These are phyloP conservation scores for Noctua comes DNA, from an alignment of 2,888 invertebrate species.

Conservation along the genomic window DNA sequence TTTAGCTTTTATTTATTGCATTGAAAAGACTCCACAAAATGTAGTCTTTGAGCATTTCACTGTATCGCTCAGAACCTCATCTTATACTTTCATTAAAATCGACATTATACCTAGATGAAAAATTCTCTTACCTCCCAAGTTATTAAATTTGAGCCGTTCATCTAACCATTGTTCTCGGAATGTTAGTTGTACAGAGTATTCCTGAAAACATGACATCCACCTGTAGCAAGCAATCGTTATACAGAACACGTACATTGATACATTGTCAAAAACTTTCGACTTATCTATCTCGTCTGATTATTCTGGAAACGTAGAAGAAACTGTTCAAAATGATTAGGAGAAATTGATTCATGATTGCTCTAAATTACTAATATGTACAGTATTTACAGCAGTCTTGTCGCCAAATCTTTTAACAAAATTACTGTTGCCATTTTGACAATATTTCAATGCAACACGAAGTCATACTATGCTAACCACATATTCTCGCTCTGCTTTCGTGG, in stretches of 20 bases:
- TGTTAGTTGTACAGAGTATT: slow-evolving; percentile 99
- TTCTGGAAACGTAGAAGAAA: neutral
- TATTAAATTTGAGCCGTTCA: slow-evolving; percentile 96
- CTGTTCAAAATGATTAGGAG: neutral
- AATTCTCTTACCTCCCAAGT: slow-evolving; percentile 93
- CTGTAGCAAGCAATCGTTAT: slow-evolving; percentile 44
- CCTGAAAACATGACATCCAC: slow-evolving; percentile 91
- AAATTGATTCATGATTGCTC: neutral
- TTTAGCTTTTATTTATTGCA: slow-evolving; percentile 6
- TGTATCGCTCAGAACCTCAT: neutral
- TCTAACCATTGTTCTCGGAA: slow-evolving; percentile 99
- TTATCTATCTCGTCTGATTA: neutral
- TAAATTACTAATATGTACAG: slow-evolving; percentile 15
- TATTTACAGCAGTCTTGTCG: neutral
- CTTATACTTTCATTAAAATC: neutral
- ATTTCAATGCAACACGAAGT: slow-evolving; percentile 66
- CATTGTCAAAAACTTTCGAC: slow-evolving; percentile 59
- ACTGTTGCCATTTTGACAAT: slow-evolving; percentile 66
- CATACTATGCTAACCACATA: slow-evolving; percentile 46
- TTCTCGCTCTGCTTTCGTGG: slow-evolving; percentile 52
- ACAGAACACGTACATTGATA: slow-evolving; percentile 53
- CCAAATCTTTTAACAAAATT: neutral
- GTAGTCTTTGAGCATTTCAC: neutral
- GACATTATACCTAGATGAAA: neutral
- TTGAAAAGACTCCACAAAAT: neutral